phyloP scores from a whole-genome alignment of 1,140 invertebrate genomes.

The Scaptodrosophila lebanonensis region DNA sequence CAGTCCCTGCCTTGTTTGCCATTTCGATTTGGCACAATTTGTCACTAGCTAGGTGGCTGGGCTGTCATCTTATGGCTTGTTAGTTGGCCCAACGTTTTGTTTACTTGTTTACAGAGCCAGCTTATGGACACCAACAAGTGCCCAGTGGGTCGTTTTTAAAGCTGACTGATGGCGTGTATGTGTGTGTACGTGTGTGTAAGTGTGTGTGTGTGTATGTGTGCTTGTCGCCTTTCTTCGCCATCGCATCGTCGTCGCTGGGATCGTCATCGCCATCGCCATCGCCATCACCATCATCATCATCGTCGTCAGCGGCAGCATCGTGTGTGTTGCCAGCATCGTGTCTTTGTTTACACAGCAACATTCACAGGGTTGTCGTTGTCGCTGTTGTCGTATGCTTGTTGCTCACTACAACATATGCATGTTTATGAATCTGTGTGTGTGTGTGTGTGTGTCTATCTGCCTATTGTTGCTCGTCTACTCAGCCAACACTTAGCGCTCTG shows the following conservation, averaged over 20 bases:
- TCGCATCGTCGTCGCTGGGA: slow-evolving; percentile 37
- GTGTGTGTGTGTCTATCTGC: slow-evolving; percentile 12
- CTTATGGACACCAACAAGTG: slow-evolving; percentile 73
- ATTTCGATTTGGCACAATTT: slow-evolving; percentile 74
- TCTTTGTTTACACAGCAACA: too few species aligned
- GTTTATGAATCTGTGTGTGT: too few species aligned
- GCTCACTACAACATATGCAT: background rate
- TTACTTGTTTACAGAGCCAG: slow-evolving; percentile 65
- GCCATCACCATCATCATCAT: too few species aligned
- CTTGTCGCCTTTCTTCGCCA: slow-evolving; percentile 17
- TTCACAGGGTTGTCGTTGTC: slow-evolving; percentile 8
- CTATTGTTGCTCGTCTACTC: slow-evolving; percentile 44
- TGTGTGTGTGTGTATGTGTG: too few species aligned
- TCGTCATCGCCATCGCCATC: slow-evolving; percentile 36
- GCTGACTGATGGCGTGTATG: slow-evolving; percentile 64
- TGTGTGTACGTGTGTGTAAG: too few species aligned
- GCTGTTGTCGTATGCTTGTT: slow-evolving; percentile 19
- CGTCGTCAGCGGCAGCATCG: too few species aligned
- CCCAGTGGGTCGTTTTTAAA: slow-evolving; percentile 23
- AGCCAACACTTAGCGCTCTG: slow-evolving; percentile 25
- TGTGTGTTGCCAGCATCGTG: too few species aligned
- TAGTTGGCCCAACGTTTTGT: slow-evolving; percentile 58
- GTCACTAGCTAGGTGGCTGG: slow-evolving; percentile 70
- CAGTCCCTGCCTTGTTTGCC: slow-evolving; percentile 52
- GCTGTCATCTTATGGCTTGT: slow-evolving; percentile 73